These are phyloP conservation scores for Pampus argenteus DNA, from an alignment of 2,797 vertebrate species.

Conservation along the genomic window DNA sequence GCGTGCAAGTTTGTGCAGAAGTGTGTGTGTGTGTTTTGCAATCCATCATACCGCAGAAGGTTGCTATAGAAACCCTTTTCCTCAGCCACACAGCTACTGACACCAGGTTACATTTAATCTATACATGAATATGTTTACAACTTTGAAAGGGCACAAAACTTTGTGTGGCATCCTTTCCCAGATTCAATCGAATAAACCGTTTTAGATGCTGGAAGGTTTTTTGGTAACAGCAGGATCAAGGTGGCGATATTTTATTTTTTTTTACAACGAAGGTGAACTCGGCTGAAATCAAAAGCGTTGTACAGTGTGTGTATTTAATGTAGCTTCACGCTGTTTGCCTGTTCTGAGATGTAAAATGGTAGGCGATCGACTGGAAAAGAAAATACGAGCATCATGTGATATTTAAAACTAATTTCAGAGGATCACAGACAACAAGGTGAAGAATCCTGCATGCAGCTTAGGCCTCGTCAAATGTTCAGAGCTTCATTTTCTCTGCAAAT, in stretches of 20 bases:
- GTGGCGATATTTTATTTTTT: background rate
- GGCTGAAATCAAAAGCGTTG: background rate
- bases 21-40: constrained; percentile 33
- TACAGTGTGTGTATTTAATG: background rate
- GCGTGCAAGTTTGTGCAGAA: background rate
- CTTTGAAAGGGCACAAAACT: constrained; percentile 38
- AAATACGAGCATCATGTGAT: constrained; percentile 1
- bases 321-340: background rate
- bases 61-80: constrained; percentile 71
- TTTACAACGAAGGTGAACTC: background rate
- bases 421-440: background rate
- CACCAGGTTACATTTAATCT: constrained; percentile 47
- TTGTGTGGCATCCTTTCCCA: constrained; percentile 1
- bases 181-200: background rate
- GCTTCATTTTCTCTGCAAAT: constrained; percentile 24
- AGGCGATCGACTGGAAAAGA: constrained; percentile 5
- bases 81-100: constrained; percentile 36
- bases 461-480: background rate
- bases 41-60: constrained; percentile 47
- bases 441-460: constrained; percentile 2
- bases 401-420: constrained; percentile 10
- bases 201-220: constrained; percentile 7
- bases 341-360: constrained; percentile 10
- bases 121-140: constrained; percentile 42
- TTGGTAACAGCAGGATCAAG: constrained; percentile 4